Conservation (phyloP, 2,888 invertebrate genomes). For the Exocentrus adspersus region DNA sequence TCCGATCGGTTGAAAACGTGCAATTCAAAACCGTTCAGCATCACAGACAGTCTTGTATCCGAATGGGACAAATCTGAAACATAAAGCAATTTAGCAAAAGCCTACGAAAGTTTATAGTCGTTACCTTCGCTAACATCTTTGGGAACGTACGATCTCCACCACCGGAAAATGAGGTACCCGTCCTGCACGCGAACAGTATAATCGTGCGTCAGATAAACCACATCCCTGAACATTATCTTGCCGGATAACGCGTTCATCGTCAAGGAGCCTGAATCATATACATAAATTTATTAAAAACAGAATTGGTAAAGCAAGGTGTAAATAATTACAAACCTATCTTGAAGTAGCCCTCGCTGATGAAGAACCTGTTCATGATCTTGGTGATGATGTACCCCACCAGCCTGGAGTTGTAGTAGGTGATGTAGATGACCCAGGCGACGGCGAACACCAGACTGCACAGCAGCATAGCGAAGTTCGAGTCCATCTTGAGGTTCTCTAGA, state of each 20-base stretch:
- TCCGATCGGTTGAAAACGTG: conserved; percentile 95
- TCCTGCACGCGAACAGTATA: conserved; percentile 93
- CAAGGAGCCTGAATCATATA: conserved; percentile 97
- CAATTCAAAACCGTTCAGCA: conserved; percentile 93
- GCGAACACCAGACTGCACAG: conserved; percentile 84
- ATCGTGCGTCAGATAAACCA: conserved; percentile 93
- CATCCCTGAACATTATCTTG: conserved; percentile 97
- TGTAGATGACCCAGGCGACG: conserved; percentile 92
- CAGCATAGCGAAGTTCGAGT: conserved; percentile 80
- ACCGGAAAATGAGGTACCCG: conserved; percentile 96
- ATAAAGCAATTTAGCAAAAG: conserved; percentile 11
- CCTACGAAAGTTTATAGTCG: conserved; percentile 13
- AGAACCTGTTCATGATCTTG: conserved; percentile 86
- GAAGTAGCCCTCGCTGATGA: conserved; percentile 86
- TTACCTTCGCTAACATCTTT: conserved; percentile 95
- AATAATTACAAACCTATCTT: conserved; percentile 75
- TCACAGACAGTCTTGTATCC: conserved; percentile 89
- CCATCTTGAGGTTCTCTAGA: conserved; percentile 78
- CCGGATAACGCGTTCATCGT: conserved; percentile 96
- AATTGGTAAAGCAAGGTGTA: too few relatives aligned
- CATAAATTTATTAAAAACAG: too few relatives aligned
- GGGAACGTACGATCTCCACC: conserved; percentile 96
- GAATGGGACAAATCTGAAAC: conserved; percentile 90
- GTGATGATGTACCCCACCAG: conserved; percentile 91
- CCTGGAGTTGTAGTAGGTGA: conserved; percentile 94